These are phyloP conservation scores for Horisme vitalbata DNA, from an alignment of 2,888 invertebrate genomes.

Conservation along the genomic window DNA sequence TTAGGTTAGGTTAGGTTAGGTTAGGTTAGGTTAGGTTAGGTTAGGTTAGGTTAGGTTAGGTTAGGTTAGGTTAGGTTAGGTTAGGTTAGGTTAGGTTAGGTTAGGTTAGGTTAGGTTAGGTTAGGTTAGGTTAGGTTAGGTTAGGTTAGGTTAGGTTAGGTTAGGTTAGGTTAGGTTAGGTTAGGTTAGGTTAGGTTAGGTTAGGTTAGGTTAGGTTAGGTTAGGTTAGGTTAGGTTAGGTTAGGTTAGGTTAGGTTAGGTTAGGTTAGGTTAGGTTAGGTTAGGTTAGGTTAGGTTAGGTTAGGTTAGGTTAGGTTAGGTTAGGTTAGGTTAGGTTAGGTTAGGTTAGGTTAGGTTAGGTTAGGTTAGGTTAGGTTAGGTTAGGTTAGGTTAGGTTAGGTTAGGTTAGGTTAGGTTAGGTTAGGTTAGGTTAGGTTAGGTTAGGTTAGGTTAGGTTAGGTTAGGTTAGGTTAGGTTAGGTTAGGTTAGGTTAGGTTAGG, in stretches of 20 bases:
- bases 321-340: background rate
- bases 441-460: background rate
- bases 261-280: background rate
- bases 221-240: background rate
- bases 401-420: background rate
- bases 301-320: background rate
- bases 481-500: background rate
- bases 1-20: background rate
- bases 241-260: background rate
- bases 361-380: background rate
- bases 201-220: background rate
- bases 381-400: background rate
- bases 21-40: background rate
- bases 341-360: background rate
- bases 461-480: background rate
- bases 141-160: background rate
- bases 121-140: background rate
- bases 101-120: background rate
- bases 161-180: background rate
- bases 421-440: background rate
- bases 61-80: background rate
- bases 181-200: background rate
- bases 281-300: background rate
- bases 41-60: background rate
- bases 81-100: background rate